A percentile compares a stretch with the other conserved stretches of the same genome.
These are phyloP conservation scores for Procavia capensis DNA, from an alignment of 2,113 vertebrate species.

Conservation along the genomic window DNA sequence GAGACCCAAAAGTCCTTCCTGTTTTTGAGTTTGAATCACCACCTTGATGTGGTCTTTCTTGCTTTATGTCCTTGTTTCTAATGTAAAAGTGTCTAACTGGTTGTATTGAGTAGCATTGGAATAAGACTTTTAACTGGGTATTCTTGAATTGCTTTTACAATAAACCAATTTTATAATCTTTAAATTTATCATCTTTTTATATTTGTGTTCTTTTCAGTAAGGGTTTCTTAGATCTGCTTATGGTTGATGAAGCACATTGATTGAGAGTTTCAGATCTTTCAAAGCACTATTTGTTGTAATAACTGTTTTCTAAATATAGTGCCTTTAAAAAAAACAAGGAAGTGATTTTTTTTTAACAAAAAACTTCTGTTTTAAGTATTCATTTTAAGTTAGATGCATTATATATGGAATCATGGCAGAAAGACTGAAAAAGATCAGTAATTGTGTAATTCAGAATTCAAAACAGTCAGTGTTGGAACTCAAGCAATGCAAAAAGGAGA, in stretches of 20 bases:
- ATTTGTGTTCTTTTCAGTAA: slow-evolving; percentile 83
- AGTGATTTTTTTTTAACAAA: not conserved
- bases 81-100: slow-evolving; percentile 83
- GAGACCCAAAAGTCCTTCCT: slow-evolving; percentile 70
- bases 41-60: slow-evolving; percentile 81
- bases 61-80: slow-evolving; percentile 77
- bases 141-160: slow-evolving; percentile 89
- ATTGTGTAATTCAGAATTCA: slow-evolving; percentile 76
- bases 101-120: slow-evolving; percentile 83
- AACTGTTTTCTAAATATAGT: slow-evolving; percentile 75
- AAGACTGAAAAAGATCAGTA: slow-evolving; percentile 70
- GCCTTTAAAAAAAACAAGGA: slow-evolving; percentile 30
- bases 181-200: slow-evolving; percentile 83
- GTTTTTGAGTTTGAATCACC: slow-evolving; percentile 81
- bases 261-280: slow-evolving; percentile 77
- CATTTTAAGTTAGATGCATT: slow-evolving; percentile 75
- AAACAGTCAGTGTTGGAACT: slow-evolving; percentile 91
- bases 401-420: slow-evolving; percentile 59
- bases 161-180: slow-evolving; percentile 86
- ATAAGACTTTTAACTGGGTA: slow-evolving; percentile 88
- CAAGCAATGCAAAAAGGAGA: slow-evolving; percentile 88
- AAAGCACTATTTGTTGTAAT: slow-evolving; percentile 81
- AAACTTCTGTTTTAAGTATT: slow-evolving; percentile 48
- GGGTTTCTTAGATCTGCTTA: slow-evolving; percentile 79
- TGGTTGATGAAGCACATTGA: slow-evolving; percentile 77